Percentiles rank a stretch among this genome's conserved stretches.
These are phyloP conservation scores for Poeciliopsis presidionis DNA, from an alignment of 2,797 vertebrate genomes.

Conservation along the genomic window DNA sequence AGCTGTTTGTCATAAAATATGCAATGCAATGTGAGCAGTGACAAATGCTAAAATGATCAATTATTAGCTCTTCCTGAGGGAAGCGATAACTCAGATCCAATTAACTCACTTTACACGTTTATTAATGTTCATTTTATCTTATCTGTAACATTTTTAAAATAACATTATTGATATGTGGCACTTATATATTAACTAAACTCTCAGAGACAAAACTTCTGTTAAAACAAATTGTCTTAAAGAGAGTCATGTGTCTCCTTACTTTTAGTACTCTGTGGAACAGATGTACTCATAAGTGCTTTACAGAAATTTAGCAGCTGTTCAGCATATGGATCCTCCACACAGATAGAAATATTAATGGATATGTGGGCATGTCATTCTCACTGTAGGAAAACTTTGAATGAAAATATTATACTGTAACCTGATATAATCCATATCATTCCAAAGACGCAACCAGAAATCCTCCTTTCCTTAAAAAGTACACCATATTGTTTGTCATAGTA, in stretches of 20 bases:
- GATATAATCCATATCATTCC: too few species aligned
- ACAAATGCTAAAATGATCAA: not conserved
- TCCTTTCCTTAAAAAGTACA: not conserved
- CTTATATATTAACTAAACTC: not conserved
- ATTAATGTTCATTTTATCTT: not conserved
- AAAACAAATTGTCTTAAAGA: not conserved
- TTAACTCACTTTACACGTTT: not conserved
- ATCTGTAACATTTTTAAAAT: not conserved
- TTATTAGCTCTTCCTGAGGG: not conserved
- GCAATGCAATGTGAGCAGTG: not conserved
- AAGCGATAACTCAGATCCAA: not conserved
- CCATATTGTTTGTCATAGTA: not conserved
- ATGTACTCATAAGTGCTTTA: not conserved
- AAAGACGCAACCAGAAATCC: not conserved
- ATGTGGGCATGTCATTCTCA: not conserved
- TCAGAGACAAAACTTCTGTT: not conserved
- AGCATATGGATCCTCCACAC: not conserved
- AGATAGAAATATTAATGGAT: not conserved
- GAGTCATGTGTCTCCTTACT: not conserved
- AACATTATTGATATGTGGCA: not conserved
- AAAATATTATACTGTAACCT: not conserved
- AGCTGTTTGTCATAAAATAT: not conserved
- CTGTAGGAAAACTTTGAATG: not conserved
- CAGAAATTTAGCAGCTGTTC: not conserved
- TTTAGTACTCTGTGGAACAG: not conserved